Percentiles rank a stretch among this genome's conserved stretches.
These are phyloP conservation scores for Drosophila pseudotakahashii DNA, from an alignment of 2,888 invertebrate genomes.

Conservation along the genomic window DNA sequence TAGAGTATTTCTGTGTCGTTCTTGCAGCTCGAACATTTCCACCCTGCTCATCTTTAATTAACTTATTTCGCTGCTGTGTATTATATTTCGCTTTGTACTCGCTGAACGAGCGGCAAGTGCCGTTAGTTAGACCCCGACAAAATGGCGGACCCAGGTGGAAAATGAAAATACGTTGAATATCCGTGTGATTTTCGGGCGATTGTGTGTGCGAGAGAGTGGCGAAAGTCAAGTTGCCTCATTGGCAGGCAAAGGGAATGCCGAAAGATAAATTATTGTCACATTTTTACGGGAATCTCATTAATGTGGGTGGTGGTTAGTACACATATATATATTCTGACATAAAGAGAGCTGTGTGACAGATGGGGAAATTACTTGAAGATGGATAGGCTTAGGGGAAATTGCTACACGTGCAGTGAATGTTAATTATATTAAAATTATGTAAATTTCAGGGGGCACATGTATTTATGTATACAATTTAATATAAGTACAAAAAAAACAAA, in stretches of 20 bases:
- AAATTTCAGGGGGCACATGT: background rate
- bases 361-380: constrained; percentile 12
- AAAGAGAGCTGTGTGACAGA: constrained; percentile 7
- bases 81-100: constrained; percentile 32
- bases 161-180: constrained; percentile 19
- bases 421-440: background rate
- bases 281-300: constrained; percentile 40
- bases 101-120: constrained; percentile 25
- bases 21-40: background rate
- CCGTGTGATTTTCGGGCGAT: constrained; percentile 6
- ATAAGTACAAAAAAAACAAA: too few relatives aligned
- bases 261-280: constrained; percentile 40
- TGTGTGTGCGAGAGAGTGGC: constrained; percentile 16
- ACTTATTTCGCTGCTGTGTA: constrained; percentile 33
- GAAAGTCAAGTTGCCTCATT: constrained; percentile 42
- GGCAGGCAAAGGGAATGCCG: constrained; percentile 23
- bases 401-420: constrained; percentile 4
- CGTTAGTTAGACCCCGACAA: constrained; percentile 51
- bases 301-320: background rate
- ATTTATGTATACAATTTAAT: too few relatives aligned
- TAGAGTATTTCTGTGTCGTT: constrained; percentile 2
- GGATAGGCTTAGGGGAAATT: constrained; percentile 15
- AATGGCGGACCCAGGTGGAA: constrained; percentile 51
- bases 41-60: constrained; percentile 44
- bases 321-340: background rate